Conservation (phyloP, 2,113 vertebrate species). For the Ictalurus furcatus region DNA sequence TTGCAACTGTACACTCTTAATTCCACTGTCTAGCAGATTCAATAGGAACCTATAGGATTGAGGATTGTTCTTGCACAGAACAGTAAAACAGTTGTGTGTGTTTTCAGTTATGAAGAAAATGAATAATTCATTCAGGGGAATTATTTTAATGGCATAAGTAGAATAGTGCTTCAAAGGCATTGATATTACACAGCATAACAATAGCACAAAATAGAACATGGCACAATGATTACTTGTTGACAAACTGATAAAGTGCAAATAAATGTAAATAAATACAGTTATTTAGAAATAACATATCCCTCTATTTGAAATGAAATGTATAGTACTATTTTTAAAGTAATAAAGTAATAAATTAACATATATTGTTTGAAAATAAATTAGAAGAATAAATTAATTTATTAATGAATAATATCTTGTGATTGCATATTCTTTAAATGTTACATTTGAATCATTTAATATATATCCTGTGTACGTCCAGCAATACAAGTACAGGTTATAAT, state of each 20-base stretch:
- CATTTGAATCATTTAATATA: background rate
- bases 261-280: slow-evolving; percentile 3
- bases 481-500: background rate
- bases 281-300: background rate
- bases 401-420: background rate
- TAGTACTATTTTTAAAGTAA: background rate
- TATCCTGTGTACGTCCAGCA: background rate
- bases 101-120: background rate
- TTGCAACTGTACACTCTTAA: too few species aligned
- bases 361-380: slow-evolving; percentile 14
- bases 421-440: background rate
- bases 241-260: slow-evolving; percentile 19
- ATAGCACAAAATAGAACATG: background rate
- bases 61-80: too few species aligned
- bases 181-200: background rate
- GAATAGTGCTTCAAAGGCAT: background rate
- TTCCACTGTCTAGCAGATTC: too few species aligned
- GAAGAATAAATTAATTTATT: background rate
- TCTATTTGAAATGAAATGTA: slow-evolving; percentile 23
- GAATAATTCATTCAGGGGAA: too few species aligned
- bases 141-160: background rate
- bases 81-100: too few species aligned
- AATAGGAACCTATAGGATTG: too few species aligned
- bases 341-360: slow-evolving; percentile 23
- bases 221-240: background rate